These are phyloP conservation scores for Drosophila truncata DNA, from an alignment of 1,140 invertebrate genomes.

Conservation along the genomic window DNA sequence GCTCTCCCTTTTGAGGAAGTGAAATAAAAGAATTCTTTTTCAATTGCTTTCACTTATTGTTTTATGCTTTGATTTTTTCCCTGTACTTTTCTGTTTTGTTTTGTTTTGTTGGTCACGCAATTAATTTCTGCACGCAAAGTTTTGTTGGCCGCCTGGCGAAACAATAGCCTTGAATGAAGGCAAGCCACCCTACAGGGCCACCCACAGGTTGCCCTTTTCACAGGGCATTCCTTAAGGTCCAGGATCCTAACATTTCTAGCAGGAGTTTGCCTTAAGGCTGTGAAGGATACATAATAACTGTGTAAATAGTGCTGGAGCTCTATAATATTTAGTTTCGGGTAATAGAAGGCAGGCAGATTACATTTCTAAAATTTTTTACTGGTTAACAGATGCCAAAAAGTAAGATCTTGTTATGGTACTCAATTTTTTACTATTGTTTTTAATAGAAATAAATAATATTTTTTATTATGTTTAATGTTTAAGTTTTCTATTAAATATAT, in stretches of 20 bases:
- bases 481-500: neutral
- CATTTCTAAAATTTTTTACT: neutral
- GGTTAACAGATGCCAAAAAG: neutral
- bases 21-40: constrained; percentile 44
- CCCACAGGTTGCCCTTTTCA: neutral
- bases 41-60: constrained; percentile 40
- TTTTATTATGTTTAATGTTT: neutral
- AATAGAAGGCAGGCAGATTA: neutral
- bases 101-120: constrained; percentile 57
- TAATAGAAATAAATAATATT: too few relatives aligned
- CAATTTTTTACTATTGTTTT: too few relatives aligned
- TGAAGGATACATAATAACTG: neutral
- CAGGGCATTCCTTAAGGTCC: neutral
- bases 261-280: neutral
- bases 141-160: constrained; percentile 39
- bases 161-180: constrained; percentile 40
- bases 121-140: constrained; percentile 59
- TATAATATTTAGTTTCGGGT: too few relatives aligned
- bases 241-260: neutral
- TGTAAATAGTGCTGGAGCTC: too few relatives aligned
- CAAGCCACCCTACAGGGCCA: neutral
- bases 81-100: constrained; percentile 36
- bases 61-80: constrained; percentile 35
- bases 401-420: too few relatives aligned
- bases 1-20: neutral